Evolutionary conservation across 1,140 invertebrate genomes (phyloP).

Genomic region (Mercenaria mercenaria): DNA sequence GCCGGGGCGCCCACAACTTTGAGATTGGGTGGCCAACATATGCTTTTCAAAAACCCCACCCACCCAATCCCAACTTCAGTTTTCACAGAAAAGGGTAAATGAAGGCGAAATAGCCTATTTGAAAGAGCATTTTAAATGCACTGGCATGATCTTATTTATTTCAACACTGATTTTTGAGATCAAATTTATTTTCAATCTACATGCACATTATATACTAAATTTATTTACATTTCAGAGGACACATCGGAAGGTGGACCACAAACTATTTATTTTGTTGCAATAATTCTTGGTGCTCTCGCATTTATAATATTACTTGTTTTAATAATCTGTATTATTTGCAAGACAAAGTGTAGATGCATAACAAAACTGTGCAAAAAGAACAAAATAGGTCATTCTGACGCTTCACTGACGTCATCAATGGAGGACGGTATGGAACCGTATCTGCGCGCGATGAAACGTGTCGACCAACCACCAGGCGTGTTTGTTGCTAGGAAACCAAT

Average conservation of each 20-base stretch:
- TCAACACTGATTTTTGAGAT: too few species aligned
- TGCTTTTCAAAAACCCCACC: too few species aligned
- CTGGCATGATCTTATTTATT: too few species aligned
- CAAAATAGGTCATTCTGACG: constrained; percentile 31
- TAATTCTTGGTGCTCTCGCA: constrained; percentile 22
- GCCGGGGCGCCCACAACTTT: too few species aligned
- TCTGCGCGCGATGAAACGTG: neutral
- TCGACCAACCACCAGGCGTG: neutral
- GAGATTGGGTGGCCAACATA: too few species aligned
- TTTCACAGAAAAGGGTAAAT: too few species aligned
- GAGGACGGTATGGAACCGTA: constrained; percentile 27
- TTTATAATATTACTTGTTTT: constrained; percentile 11
- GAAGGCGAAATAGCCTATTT: too few species aligned
- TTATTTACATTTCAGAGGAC: constrained; percentile 45
- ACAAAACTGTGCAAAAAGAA: constrained; percentile 15
- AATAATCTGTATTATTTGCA: constrained; percentile 14
- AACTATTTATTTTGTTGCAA: constrained; percentile 40
- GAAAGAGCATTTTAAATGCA: too few species aligned
- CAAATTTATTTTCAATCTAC: too few species aligned
- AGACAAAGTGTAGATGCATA: constrained; percentile 47
- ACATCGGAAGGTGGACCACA: neutral
- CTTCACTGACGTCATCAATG: constrained; percentile 24
- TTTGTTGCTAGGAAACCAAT: constrained; percentile 59
- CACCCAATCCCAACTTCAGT: too few species aligned
- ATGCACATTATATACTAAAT: too few species aligned